These are phyloP conservation scores for Brachynemurus nebulosus DNA, from an alignment of 2,888 invertebrate genomes.

Conservation along the genomic window DNA sequence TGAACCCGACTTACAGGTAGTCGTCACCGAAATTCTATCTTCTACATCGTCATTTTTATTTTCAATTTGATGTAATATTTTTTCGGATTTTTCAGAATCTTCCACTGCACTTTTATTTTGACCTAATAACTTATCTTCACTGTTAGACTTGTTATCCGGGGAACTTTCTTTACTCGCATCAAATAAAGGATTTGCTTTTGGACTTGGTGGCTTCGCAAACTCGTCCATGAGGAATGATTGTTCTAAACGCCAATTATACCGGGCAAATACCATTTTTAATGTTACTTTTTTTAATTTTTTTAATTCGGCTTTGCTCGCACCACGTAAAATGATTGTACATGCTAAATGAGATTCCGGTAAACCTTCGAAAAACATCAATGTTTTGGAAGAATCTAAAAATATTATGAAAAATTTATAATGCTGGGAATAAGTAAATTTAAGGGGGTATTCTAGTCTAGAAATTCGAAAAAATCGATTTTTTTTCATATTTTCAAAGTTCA, in stretches of 20 bases:
- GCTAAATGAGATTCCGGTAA: conserved; percentile 71
- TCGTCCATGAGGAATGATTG: conserved; percentile 81
- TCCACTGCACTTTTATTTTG: neutral
- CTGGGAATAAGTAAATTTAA: no score
- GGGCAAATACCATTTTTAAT: conserved; percentile 64
- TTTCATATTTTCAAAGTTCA: no score
- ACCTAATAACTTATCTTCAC: neutral
- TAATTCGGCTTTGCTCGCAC: conserved; percentile 56
- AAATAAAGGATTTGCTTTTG: conserved; percentile 33
- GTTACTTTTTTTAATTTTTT: conserved; percentile 71
- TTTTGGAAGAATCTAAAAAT: conserved; percentile 52
- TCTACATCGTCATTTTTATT: neutral
- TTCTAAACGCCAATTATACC: conserved; percentile 87
- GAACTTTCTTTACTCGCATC: conserved; percentile 31
- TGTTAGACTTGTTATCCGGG: conserved; percentile 19
- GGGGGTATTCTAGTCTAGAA: no score
- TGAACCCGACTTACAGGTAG: neutral
- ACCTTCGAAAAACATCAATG: conserved; percentile 87
- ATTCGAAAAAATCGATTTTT: no score
- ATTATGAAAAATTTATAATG: conserved; percentile 9
- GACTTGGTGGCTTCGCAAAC: conserved; percentile 57
- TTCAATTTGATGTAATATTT: neutral
- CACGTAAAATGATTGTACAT: conserved; percentile 78
- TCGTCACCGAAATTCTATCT: neutral
- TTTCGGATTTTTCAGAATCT: neutral